phyloP scores from a whole-genome alignment of 2,888 invertebrate species.

The Agonopterix alstromeriana region DNA sequence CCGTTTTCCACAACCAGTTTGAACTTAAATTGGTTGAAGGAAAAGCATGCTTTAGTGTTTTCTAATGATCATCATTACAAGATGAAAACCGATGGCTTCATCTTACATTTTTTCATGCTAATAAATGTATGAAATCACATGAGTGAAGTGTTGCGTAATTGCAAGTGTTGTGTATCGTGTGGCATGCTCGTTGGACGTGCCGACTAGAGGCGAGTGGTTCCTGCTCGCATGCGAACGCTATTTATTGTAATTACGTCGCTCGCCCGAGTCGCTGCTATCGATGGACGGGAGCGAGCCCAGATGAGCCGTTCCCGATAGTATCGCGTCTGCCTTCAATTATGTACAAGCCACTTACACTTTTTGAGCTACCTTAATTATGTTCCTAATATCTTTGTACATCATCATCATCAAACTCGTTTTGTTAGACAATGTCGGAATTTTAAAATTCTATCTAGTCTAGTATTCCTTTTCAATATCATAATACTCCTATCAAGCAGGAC shows the following conservation, averaged over 20 bases:
- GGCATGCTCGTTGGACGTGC: slow-evolving; percentile 35
- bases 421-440: too few species aligned
- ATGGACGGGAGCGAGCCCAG: slow-evolving; percentile 36
- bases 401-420: slow-evolving; percentile 1
- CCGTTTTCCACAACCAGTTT: neutral
- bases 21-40: neutral
- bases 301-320: slow-evolving; percentile 31
- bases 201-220: slow-evolving; percentile 26
- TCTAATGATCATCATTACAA: too few species aligned
- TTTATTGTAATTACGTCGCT: slow-evolving; percentile 65
- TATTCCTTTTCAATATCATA: too few species aligned
- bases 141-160: slow-evolving; percentile 47
- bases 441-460: too few species aligned
- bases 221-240: slow-evolving; percentile 57
- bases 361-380: slow-evolving; percentile 11
- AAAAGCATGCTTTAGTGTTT: too few species aligned
- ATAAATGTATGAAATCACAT: too few species aligned
- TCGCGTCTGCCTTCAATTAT: slow-evolving; percentile 40
- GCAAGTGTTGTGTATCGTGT: slow-evolving; percentile 36
- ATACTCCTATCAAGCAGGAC: too few species aligned
- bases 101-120: too few species aligned
- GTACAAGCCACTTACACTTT: slow-evolving; percentile 34
- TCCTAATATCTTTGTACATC: slow-evolving; percentile 4
- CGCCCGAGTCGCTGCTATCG: slow-evolving; percentile 42
- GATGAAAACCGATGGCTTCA: too few species aligned